Conservation (phyloP, 2,797 vertebrate species). For the Hippopotamyrus pictus region DNA sequence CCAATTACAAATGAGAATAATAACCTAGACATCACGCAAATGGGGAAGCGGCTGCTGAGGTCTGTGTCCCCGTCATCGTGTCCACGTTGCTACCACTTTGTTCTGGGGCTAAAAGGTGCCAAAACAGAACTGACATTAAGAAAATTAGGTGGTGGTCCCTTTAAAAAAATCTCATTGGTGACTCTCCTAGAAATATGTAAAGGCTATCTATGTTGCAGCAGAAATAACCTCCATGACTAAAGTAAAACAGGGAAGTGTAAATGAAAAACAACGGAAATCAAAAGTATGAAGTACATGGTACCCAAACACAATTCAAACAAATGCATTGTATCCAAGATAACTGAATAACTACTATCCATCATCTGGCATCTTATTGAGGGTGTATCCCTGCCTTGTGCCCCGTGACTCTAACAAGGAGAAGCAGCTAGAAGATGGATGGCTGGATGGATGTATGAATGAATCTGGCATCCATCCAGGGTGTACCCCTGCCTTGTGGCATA, state of each 20-base stretch:
- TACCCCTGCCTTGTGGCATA: neutral
- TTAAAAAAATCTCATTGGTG: neutral
- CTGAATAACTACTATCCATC: neutral
- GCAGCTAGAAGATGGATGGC: neutral
- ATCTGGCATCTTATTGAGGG: neutral
- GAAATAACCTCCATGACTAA: neutral
- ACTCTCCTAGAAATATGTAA: neutral
- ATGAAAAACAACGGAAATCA: neutral
- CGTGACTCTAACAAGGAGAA: neutral
- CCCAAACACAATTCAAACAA: neutral
- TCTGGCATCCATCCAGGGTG: neutral
- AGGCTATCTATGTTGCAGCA: neutral
- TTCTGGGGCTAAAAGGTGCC: neutral
- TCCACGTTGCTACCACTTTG: neutral
- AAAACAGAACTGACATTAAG: neutral
- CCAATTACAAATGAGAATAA: neutral
- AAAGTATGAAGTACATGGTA: neutral
- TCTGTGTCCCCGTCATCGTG: neutral
- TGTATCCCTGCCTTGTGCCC: neutral
- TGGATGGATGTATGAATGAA: neutral
- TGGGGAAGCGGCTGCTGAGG: neutral
- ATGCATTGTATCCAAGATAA: neutral
- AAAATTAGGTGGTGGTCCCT: neutral
- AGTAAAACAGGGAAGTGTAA: neutral
- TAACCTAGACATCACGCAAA: neutral